Percentiles rank a stretch among this genome's conserved stretches.
These are phyloP conservation scores for Crioceris asparagi DNA, from an alignment of 2,888 invertebrate genomes.

Conservation along the genomic window DNA sequence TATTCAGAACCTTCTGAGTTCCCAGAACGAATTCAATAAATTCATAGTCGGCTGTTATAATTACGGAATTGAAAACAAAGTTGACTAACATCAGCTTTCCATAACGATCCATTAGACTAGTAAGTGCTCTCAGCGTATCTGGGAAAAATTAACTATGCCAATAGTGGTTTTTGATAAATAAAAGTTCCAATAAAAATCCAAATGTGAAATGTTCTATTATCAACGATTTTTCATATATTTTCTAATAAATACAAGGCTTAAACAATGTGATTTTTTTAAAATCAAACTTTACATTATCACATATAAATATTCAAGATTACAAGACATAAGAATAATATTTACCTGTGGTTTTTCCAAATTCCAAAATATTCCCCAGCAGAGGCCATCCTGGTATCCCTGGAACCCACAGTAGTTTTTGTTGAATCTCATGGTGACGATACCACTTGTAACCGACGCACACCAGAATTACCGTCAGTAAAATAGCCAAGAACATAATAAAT, in stretches of 20 bases:
- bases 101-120: slow-evolving; percentile 9
- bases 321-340: slow-evolving; percentile 4
- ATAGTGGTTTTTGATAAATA: too few relatives aligned
- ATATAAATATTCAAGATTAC: too few relatives aligned
- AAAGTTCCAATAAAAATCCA: too few relatives aligned
- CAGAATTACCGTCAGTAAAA: too few relatives aligned
- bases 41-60: slow-evolving; percentile 19
- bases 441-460: neutral
- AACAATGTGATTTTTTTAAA: too few relatives aligned
- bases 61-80: slow-evolving; percentile 8
- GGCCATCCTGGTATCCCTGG: slow-evolving; percentile 13
- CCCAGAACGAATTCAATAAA: slow-evolving; percentile 26
- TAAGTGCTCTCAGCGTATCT: slow-evolving; percentile 12
- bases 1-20: slow-evolving; percentile 27
- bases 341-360: slow-evolving; percentile 18
- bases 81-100: slow-evolving; percentile 16
- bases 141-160: slow-evolving; percentile 3
- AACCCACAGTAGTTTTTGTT: slow-evolving; percentile 16
- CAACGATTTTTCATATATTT: too few relatives aligned
- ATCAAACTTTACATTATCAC: too few relatives aligned
- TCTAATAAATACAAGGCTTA: too few relatives aligned
- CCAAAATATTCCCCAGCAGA: slow-evolving; percentile 16
- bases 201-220: too few relatives aligned
- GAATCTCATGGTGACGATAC: neutral
- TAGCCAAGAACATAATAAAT: too few relatives aligned